Percentiles rank a stretch among this genome's conserved stretches.
Evolutionary conservation across 1,140 invertebrate species (phyloP).

Genomic region (Aplysia californica): DNA sequence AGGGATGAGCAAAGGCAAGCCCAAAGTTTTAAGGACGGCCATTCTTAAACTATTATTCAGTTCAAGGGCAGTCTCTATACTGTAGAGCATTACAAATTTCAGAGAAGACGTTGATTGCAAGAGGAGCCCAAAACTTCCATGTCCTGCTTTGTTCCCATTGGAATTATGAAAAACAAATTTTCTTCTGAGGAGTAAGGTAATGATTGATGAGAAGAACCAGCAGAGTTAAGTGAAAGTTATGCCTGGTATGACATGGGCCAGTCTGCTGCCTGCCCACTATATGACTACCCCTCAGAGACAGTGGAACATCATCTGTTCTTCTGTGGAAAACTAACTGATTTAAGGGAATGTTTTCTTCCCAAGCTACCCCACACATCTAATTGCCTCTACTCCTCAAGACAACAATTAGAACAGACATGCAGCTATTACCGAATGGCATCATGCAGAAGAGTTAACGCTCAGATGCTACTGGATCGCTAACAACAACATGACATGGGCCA

Average conservation of each 20-base stretch:
- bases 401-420: too few species aligned
- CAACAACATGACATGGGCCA: not conserved
- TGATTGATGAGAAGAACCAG: not conserved
- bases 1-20: slow-evolving; percentile 43
- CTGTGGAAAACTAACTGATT: too few species aligned
- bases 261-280: not conserved
- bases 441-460: too few species aligned
- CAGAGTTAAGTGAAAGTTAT: not conserved
- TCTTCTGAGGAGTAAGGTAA: not conserved
- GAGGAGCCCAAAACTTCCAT: not conserved
- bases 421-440: too few species aligned
- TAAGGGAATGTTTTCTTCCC: too few species aligned
- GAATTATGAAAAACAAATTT: too few species aligned
- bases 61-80: slow-evolving; percentile 78
- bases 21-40: slow-evolving; percentile 74
- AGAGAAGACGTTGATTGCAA: slow-evolving; percentile 7
- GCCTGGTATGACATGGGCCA: not conserved
- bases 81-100: slow-evolving; percentile 58
- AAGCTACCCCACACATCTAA: too few species aligned
- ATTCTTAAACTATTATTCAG: slow-evolving; percentile 83
- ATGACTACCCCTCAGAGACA: too few species aligned
- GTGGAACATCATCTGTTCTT: too few species aligned
- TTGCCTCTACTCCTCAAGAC: too few species aligned
- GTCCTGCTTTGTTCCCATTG: too few species aligned
- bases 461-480: too few species aligned